A percentile compares a stretch with the other conserved stretches of the same genome.
phyloP scores from a whole-genome alignment of 1,140 invertebrate genomes.

The Zeugodacus cucurbitae region DNA sequence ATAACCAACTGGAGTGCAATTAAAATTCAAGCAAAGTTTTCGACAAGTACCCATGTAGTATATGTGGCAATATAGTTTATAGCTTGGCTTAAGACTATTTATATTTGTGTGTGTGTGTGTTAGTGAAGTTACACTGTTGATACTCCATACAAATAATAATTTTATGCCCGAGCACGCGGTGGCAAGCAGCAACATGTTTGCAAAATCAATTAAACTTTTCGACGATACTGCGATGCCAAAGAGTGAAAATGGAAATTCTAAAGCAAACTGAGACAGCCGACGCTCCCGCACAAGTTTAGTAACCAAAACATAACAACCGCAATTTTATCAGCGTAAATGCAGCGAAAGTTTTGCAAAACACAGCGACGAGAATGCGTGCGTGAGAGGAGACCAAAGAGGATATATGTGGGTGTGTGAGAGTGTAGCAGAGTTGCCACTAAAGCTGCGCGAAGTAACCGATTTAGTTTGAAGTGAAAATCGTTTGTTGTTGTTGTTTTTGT shows the following conservation, averaged over 20 bases:
- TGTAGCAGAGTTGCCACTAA: too few species aligned
- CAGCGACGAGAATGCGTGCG: too few species aligned
- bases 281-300: background rate
- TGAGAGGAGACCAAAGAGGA: too few species aligned
- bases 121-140: background rate
- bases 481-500: too few species aligned
- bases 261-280: background rate
- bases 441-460: background rate
- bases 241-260: conserved; percentile 5
- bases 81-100: background rate
- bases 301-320: background rate
- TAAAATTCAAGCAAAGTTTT: conserved; percentile 35
- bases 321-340: background rate
- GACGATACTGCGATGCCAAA: background rate
- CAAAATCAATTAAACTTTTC: conserved; percentile 43
- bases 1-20: conserved; percentile 21
- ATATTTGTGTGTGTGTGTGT: background rate
- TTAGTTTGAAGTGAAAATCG: too few species aligned
- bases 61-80: background rate
- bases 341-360: conserved; percentile 5
- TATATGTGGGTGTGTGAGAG: too few species aligned
- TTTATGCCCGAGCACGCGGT: conserved; percentile 59
- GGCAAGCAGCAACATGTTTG: conserved; percentile 42
- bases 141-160: conserved; percentile 48
- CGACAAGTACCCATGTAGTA: background rate